Evolutionary conservation across 2,888 invertebrate genomes (phyloP), one percentile per base, ranked within the genome.

Genomic region (Oscheius sp.): DNA sequence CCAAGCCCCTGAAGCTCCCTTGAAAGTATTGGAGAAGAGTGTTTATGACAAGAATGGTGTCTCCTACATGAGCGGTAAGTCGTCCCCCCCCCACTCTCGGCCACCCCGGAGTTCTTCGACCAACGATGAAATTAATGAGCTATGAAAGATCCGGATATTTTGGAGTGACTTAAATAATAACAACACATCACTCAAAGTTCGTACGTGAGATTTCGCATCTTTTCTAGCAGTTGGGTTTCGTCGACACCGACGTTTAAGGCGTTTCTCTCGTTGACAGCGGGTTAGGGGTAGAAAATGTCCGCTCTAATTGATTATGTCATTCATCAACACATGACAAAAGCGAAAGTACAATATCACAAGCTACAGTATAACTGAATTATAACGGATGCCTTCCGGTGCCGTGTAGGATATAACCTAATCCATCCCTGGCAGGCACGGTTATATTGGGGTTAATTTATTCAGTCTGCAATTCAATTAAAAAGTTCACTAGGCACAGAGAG

Each of bases 61-160:
- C 35, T 93, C 94, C 87, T 99, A 99, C 89, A 99, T 99, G 55
- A 96, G 95, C 90, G 96, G 96, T 96, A 89, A 55, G 69, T 74
- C 29, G 5, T 18, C 5, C 6, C n/a, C n/a, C n/a, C n/a, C n/a
- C n/a, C n/a, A n/a, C n/a, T n/a, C n/a, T n/a, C n/a, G 13, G 21
- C 49, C 21, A 7, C 5, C 49, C 12, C 25, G 21, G 41, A 35
- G 18, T 27, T 27, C 49, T 58, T 9, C 55, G n/a, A n/a, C 13
- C 23, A 18, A 18, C 29, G 16, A 52, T 63, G 53, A 53, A 53
- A 25, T 18, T 16, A 29, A 56, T 25, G 41, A 41, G 56, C 12
- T 29, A 16, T 23, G 25, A 9, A 35, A 35, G 35, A 35, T 35
- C 35, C 35, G 35, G 35, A 35, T 35, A 35, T 18, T 49, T 49